A percentile compares a stretch with the other conserved stretches of the same genome.
These are phyloP conservation scores for Parasteatoda lunata DNA, from an alignment of 2,888 invertebrate genomes.

Conservation along the genomic window DNA sequence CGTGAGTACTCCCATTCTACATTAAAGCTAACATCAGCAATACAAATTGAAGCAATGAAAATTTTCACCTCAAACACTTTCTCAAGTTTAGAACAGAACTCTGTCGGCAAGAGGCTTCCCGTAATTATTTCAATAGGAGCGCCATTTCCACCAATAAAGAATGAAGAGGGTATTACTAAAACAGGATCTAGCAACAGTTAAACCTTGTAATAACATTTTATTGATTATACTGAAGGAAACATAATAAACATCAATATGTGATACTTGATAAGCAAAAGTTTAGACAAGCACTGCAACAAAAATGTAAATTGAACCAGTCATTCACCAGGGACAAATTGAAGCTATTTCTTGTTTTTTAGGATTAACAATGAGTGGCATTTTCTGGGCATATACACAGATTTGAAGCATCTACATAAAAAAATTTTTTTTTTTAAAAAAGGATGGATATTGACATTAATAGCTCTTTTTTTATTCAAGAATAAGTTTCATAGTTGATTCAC, in stretches of 20 bases:
- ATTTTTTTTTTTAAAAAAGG: no score
- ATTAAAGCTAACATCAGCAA: no score
- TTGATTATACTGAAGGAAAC: background rate
- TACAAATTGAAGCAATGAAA: no score
- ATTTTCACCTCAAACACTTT: constrained; percentile 77
- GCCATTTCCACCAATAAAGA: constrained; percentile 89
- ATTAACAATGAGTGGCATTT: no score
- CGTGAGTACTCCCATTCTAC: no score
- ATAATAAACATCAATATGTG: background rate
- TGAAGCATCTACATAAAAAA: no score
- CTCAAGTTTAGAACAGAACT: constrained; percentile 81
- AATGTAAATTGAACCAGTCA: background rate
- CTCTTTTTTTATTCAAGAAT: no score
- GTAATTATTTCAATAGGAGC: constrained; percentile 86
- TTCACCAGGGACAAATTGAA: background rate
- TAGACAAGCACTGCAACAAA: constrained; percentile 72
- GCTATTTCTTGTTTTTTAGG: background rate
- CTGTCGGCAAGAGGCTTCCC: constrained; percentile 79
- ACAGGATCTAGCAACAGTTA: constrained; percentile 73
- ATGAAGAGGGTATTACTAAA: constrained; percentile 80
- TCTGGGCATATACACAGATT: no score
- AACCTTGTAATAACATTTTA: background rate
- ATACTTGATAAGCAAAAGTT: constrained; percentile 74
- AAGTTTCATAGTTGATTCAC: no score
- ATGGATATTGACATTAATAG: no score